Evolutionary conservation across 2,113 vertebrate species (phyloP), one percentile per base, ranked within the genome.

Genomic region (Ammodytes marinus): DNA sequence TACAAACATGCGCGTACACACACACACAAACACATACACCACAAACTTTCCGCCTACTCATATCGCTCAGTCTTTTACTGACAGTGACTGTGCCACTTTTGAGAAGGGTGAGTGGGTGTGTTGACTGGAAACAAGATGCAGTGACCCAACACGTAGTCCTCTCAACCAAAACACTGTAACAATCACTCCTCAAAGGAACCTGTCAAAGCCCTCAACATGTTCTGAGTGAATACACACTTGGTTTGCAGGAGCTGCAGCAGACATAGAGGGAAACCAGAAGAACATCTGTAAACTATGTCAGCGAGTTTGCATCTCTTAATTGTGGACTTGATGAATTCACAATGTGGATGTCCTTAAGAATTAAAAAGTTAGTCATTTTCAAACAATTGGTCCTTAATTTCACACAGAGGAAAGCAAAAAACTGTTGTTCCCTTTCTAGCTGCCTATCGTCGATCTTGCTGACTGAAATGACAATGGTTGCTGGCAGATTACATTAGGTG

Each of bases 51-150:
- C 85, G n/a, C 72, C 9, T 58, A 89, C 80, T 90, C 86, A 82
- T 90, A 68, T 77, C 74, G 1, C 59, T 79, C 69, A 14, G 54
- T 55, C 73, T 85, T 84, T 91, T 89, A 89, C 86, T 85, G 89
- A 90, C 87, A 89, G 82, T 86, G 83, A 90, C 86, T 79, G 71
- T 80, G 77, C 76, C 84, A 71, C 67, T 90, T 93, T 93, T 91
- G 82, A 89, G 86, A 91, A 91, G 15, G n/a, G 49, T 66, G 74
- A 77, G 88, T 87, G 84, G 89, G 91, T 79, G 91, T 84, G 65
- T 87, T 93, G 82, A 93, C 90, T 91, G 90, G 91, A 93, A 94
- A 88, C 79, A 80, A 69, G 71, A 13, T 37, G 46, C 77, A 77
- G 70, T 87, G 89, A 86, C 84, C 86, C 63, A 39, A 49, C 61